A percentile compares a stretch with the other conserved stretches of the same genome.
Evolutionary conservation across 2,113 vertebrate genomes (phyloP).

Genomic region (Podocnemis expansa): DNA sequence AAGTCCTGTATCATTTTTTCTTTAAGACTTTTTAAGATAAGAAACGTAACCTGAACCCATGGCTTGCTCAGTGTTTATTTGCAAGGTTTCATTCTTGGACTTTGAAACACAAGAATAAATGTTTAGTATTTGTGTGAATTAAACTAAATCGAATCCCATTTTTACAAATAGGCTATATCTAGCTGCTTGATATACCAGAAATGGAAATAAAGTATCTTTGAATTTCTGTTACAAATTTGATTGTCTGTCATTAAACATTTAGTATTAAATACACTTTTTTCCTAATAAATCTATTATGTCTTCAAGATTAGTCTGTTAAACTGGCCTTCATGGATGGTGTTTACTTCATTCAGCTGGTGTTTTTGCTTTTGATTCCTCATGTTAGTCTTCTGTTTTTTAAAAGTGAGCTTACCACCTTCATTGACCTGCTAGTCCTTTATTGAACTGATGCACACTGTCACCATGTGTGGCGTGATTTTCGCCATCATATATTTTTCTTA

Average conservation of each 20-base stretch:
- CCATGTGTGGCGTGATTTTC: neutral
- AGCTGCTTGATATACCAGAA: constrained; percentile 82
- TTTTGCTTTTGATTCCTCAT: neutral
- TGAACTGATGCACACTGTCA: neutral
- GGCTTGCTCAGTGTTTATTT: constrained; percentile 86
- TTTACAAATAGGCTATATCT: constrained; percentile 83
- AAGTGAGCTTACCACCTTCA: neutral
- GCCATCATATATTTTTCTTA: neutral
- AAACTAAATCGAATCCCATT: constrained; percentile 81
- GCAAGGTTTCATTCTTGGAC: constrained; percentile 85
- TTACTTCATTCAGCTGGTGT: neutral
- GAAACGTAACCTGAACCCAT: constrained; percentile 81
- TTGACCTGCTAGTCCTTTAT: rapidly evolving
- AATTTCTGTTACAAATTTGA: constrained; percentile 84
- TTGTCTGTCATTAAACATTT: constrained; percentile 84
- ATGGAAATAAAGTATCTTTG: constrained; percentile 87
- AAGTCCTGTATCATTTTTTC: constrained; percentile 80
- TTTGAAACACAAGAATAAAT: constrained; percentile 82
- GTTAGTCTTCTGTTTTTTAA: neutral
- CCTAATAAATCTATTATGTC: constrained; percentile 80
- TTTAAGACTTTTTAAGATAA: constrained; percentile 84
- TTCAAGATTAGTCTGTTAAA: constrained; percentile 75
- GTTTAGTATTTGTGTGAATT: constrained; percentile 84
- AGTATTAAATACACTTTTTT: constrained; percentile 79
- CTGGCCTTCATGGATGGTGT: constrained; percentile 64